These are phyloP conservation scores for Cheilosia impressa DNA, from an alignment of 2,888 invertebrate species.

Conservation along the genomic window DNA sequence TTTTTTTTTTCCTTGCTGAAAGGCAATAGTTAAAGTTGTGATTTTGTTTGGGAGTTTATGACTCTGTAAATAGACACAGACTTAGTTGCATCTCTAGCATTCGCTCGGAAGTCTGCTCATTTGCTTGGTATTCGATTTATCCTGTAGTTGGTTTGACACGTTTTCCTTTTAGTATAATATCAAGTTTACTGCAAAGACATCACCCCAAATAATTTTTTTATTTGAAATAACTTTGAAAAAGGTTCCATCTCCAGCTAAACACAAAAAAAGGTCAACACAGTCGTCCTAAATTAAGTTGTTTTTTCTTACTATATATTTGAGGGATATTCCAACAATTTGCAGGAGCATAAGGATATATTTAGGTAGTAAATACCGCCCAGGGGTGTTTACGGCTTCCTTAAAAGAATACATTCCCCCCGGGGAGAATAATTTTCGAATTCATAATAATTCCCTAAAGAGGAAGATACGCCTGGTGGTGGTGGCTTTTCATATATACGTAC, in stretches of 20 bases:
- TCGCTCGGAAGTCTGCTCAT: not conserved
- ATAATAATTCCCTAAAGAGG: not conserved
- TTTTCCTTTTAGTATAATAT: too few relatives aligned
- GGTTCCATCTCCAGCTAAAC: not conserved
- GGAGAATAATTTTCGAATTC: conserved; percentile 53
- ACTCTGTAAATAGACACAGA: not conserved
- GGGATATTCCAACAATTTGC: not conserved
- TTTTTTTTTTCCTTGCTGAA: not conserved
- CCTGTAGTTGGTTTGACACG: too few relatives aligned
- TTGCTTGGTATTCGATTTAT: too few relatives aligned
- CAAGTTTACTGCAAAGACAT: too few relatives aligned
- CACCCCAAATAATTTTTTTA: too few relatives aligned
- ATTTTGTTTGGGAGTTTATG: not conserved
- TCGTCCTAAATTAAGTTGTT: conserved; percentile 27
- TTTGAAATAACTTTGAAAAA: too few relatives aligned
- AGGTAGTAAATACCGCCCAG: conserved; percentile 5
- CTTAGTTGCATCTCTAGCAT: not conserved
- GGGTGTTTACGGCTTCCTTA: conserved; percentile 38
- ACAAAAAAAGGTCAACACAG: not conserved
- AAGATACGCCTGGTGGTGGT: too few relatives aligned
- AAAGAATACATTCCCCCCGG: conserved; percentile 33
- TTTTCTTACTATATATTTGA: not conserved
- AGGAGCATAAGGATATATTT: not conserved
- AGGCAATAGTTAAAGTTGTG: conserved; percentile 1
- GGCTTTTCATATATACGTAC: not conserved